Evolutionary conservation across 2,888 invertebrate species (phyloP), one percentile per base, ranked within the genome.

Genomic region (Hesperia comma): DNA sequence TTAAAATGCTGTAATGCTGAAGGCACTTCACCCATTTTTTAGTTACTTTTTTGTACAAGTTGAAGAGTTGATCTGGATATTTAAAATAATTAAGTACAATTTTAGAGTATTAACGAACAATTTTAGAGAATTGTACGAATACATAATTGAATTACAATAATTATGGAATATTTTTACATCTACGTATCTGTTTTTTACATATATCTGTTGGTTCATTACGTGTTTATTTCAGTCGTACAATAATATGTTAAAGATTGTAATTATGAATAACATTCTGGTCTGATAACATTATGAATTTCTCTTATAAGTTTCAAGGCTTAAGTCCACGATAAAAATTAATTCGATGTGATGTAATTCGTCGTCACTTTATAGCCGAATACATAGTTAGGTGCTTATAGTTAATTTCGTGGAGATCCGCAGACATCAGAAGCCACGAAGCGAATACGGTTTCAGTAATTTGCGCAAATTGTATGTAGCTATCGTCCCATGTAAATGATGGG

Each of bases 401-500:
- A 41, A 63, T 57, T 49, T 46, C 2, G 37, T 49, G 40, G 56
- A 46, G 19, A 55, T 40, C 46, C 26, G 77, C 75, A 73, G 72
- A 76, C 72, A 72, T 76, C 80, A 80, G 77, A 84, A 81, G 81
- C 78, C 77, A 77, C 77, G 81, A 82, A 75, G 80, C 77, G 77
- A 79, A 77, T 77, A 78, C 76, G 78, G 81, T 79, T 80, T 80
- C 77, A 75, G 70, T 79, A 80, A 80, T 76, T 79, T 77, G 77
- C 77, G 72, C 76, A 78, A 82, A 85, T 85, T 86, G 82, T 84
- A 79, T 80, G 83, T 84, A 87, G 84, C 85, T 86, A 82, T 80
- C 76, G 81, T 88, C 87, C 87, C 89, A 89, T 88, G 89, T 89
- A 90, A 90, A 90, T 89, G 86, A 86, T 85, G 87, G 85, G 77